These are phyloP conservation scores for Lacerta bilineata DNA, from an alignment of 2,797 vertebrate genomes.

Conservation along the genomic window DNA sequence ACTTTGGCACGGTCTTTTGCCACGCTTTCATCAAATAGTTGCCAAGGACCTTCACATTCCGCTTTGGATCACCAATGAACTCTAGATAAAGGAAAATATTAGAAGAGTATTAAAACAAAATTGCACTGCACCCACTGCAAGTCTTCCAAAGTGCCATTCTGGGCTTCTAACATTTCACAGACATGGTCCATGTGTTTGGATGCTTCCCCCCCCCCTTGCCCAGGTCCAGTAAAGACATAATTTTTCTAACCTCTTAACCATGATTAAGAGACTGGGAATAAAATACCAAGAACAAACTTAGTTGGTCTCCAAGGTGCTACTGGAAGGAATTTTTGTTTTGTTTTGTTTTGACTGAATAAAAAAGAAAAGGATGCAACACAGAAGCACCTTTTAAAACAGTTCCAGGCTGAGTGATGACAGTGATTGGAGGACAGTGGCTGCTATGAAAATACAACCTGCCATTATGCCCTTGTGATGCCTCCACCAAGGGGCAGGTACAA, in stretches of 20 bases:
- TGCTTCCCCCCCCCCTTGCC: fast-evolving
- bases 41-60: constrained; percentile 79
- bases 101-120: neutral
- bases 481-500: neutral
- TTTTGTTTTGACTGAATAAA: neutral
- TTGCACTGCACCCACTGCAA: neutral
- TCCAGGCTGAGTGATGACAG: neutral
- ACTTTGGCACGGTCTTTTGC: constrained; percentile 77
- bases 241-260: neutral
- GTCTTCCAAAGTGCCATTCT: neutral
- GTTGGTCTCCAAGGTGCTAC: too few species aligned
- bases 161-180: neutral
- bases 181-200: neutral
- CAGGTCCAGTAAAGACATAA: neutral
- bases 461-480: neutral
- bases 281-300: too few species aligned
- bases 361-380: neutral
- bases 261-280: neutral
- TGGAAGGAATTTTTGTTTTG: too few species aligned
- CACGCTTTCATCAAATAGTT: constrained; percentile 76
- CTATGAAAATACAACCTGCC: neutral
- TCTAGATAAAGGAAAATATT: constrained; percentile 69
- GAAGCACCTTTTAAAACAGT: neutral
- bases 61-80: constrained; percentile 81
- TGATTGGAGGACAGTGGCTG: neutral